phyloP scores from a whole-genome alignment of 2,888 invertebrate species.

The Loripinus fragilis region DNA sequence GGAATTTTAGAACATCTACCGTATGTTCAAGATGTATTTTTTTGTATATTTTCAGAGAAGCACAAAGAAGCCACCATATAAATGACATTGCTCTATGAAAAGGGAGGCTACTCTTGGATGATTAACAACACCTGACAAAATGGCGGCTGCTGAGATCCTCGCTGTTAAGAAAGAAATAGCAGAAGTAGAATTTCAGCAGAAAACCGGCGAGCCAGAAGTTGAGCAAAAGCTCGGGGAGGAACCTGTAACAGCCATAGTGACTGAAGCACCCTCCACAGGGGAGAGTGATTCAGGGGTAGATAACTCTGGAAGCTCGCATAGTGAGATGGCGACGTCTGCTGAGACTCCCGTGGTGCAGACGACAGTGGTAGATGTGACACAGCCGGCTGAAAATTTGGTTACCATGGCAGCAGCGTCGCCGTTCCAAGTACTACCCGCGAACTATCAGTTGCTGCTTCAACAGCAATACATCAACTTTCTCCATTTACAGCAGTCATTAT shows the following conservation, averaged over 20 bases:
- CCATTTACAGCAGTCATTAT: slow-evolving; percentile 71
- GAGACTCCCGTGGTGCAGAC: slow-evolving; percentile 40
- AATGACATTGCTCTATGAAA: background rate
- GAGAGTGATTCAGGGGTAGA: slow-evolving; percentile 12
- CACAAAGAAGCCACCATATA: background rate
- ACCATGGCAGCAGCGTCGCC: background rate
- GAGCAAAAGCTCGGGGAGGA: slow-evolving; percentile 31
- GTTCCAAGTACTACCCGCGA: slow-evolving; percentile 29
- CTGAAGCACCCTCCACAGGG: slow-evolving; percentile 34
- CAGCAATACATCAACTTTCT: slow-evolving; percentile 73
- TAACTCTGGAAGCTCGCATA: background rate
- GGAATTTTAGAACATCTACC: too few species aligned
- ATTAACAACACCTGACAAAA: slow-evolving; percentile 3
- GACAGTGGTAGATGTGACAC: slow-evolving; percentile 25
- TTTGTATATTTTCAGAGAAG: background rate
- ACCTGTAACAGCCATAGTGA: slow-evolving; percentile 37
- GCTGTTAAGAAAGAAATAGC: slow-evolving; percentile 7
- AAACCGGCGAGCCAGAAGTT: background rate
- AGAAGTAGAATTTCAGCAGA: slow-evolving; percentile 10
- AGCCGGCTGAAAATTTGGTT: background rate
- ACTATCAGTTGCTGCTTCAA: slow-evolving; percentile 61
- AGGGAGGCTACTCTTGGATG: slow-evolving; percentile 1
- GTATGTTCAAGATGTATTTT: background rate
- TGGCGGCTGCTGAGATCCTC: slow-evolving; percentile 11
- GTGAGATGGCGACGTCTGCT: background rate